A percentile compares a stretch with the other conserved stretches of the same genome.
phyloP scores from a whole-genome alignment of 2,888 invertebrate species.

The Psococerastis gibbosa region DNA sequence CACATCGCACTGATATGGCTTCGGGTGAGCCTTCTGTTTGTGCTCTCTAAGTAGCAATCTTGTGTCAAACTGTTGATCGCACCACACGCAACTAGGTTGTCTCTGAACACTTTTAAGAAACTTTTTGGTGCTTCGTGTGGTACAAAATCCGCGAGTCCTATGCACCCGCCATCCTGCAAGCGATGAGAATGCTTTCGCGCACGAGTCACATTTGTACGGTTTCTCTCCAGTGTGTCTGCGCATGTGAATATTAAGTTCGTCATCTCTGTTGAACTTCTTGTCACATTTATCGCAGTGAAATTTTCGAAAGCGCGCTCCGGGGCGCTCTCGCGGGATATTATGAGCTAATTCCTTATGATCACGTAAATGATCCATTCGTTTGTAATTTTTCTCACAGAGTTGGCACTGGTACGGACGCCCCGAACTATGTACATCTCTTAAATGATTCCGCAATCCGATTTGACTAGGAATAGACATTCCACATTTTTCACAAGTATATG shows the following conservation, averaged over 20 bases:
- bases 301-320: constrained; percentile 18
- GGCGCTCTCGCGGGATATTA: too few species aligned
- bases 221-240: constrained; percentile 16
- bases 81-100: too few species aligned
- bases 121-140: background rate
- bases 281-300: constrained; percentile 25
- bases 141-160: background rate
- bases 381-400: constrained; percentile 28
- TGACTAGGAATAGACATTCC: too few species aligned
- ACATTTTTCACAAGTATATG: too few species aligned
- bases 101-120: too few species aligned
- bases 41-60: too few species aligned
- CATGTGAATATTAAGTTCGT: constrained; percentile 21
- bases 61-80: too few species aligned
- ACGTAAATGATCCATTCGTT: too few species aligned
- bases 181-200: constrained; percentile 14
- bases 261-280: constrained; percentile 29
- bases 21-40: constrained; percentile 15
- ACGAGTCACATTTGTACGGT: constrained; percentile 15
- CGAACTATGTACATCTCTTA: constrained; percentile 23
- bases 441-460: constrained; percentile 2
- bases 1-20: constrained; percentile 26
- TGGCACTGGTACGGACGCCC: constrained; percentile 26
- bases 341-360: too few species aligned
- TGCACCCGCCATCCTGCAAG: background rate